phyloP scores from a whole-genome alignment of 2,888 invertebrate species.

The Coremacera marginata region DNA sequence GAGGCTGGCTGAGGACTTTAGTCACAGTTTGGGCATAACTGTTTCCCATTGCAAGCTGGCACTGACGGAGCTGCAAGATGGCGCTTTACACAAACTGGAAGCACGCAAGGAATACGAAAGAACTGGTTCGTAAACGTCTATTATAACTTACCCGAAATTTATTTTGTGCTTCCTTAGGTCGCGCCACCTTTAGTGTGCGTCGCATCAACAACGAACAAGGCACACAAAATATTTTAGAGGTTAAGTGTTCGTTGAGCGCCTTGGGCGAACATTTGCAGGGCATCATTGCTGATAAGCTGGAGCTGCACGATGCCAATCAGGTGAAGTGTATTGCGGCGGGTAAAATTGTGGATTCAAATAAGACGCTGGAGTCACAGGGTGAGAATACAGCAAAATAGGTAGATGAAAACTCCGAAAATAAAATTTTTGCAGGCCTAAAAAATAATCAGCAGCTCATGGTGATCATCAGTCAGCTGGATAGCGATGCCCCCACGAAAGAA shows the following conservation, averaged over 20 bases:
- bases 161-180: conserved; percentile 67
- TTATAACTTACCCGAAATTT: not conserved
- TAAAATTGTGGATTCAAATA: conserved; percentile 73
- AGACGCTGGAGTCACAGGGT: conserved; percentile 73
- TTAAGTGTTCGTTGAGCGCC: conserved; percentile 73
- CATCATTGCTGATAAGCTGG: conserved; percentile 71
- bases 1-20: conserved; percentile 76
- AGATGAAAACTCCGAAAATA: not conserved
- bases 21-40: conserved; percentile 72
- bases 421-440: conserved; percentile 68
- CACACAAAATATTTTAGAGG: conserved; percentile 71
- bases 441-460: conserved; percentile 80
- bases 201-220: conserved; percentile 71
- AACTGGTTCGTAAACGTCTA: conserved; percentile 67
- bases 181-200: conserved; percentile 80
- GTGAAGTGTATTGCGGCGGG: conserved; percentile 79
- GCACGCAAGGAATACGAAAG: conserved; percentile 78
- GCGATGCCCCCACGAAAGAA: conserved; percentile 68
- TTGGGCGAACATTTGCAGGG: conserved; percentile 73
- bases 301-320: conserved; percentile 67
- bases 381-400: conserved; percentile 30
- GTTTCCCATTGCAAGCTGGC: conserved; percentile 71
- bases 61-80: conserved; percentile 75
- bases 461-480: conserved; percentile 70
- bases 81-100: conserved; percentile 79